A percentile compares a stretch with the other conserved stretches of the same genome.
phyloP scores from a whole-genome alignment of 2,888 invertebrate species.

The Pristionchus maxplancki region DNA sequence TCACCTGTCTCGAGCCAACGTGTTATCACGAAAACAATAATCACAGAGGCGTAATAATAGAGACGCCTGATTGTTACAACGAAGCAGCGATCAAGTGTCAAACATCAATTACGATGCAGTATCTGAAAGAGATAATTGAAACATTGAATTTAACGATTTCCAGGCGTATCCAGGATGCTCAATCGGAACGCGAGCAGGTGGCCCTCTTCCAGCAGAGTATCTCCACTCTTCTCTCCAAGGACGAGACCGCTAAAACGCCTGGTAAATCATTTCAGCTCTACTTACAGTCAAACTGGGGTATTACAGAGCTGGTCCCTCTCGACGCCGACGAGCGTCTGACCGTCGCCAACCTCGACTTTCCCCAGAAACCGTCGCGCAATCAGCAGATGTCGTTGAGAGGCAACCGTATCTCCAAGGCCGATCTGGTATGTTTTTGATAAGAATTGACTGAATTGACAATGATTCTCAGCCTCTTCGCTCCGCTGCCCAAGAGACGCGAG shows the following conservation, averaged over 20 bases:
- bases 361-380: slow-evolving; percentile 56
- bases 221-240: slow-evolving; percentile 37
- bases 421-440: slow-evolving; percentile 56
- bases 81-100: slow-evolving; percentile 1
- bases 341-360: slow-evolving; percentile 56
- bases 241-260: neutral
- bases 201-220: slow-evolving; percentile 53
- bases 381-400: slow-evolving; percentile 47
- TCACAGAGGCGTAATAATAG: neutral
- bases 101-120: neutral
- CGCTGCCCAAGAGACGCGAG: neutral
- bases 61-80: neutral
- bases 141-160: neutral
- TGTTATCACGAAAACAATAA: neutral
- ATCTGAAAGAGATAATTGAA: neutral
- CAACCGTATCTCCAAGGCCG: slow-evolving; percentile 58
- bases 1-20: neutral
- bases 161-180: slow-evolving; percentile 51
- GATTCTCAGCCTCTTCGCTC: slow-evolving; percentile 10
- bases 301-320: neutral
- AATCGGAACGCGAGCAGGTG: slow-evolving; percentile 37
- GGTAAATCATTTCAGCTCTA: neutral
- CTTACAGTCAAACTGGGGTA: too few species aligned
- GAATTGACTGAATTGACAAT: too few species aligned
- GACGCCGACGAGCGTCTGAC: slow-evolving; percentile 46